phyloP scores from a whole-genome alignment of 2,888 invertebrate genomes.

The Caenorhabditis sinica region DNA sequence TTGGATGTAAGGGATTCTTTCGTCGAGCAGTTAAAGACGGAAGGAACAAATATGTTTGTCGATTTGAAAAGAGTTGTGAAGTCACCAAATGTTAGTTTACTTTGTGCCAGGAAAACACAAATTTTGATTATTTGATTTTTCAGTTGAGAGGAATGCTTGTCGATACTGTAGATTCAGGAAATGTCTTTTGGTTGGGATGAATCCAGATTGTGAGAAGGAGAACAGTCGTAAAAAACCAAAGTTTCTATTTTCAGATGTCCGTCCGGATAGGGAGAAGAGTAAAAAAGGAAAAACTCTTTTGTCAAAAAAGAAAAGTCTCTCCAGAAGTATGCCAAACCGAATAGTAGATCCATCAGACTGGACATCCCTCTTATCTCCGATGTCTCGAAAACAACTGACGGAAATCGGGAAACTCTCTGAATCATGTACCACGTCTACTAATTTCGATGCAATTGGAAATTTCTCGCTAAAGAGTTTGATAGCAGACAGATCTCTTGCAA shows the following conservation, averaged over 20 bases:
- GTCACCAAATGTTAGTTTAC: constrained; percentile 78
- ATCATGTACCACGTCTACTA: constrained; percentile 54
- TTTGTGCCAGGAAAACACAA: background rate
- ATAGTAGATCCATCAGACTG: constrained; percentile 63
- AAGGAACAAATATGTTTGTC: constrained; percentile 80
- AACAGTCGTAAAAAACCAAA: background rate
- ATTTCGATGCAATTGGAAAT: constrained; percentile 72
- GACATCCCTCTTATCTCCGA: constrained; percentile 63
- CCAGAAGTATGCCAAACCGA: constrained; percentile 55
- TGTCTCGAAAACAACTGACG: constrained; percentile 68
- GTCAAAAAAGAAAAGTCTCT: constrained; percentile 72
- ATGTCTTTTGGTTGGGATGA: constrained; percentile 81
- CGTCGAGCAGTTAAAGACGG: constrained; percentile 82
- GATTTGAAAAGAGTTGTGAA: constrained; percentile 79
- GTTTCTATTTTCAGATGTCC: constrained; percentile 78
- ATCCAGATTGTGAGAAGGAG: constrained; percentile 76
- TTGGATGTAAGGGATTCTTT: constrained; percentile 81
- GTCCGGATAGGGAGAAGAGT: constrained; percentile 78
- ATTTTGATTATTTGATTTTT: constrained; percentile 38
- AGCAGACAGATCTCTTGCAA: constrained; percentile 75
- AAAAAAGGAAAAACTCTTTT: constrained; percentile 61
- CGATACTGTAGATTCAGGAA: constrained; percentile 80
- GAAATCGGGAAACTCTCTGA: constrained; percentile 70
- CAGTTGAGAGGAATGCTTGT: constrained; percentile 80
- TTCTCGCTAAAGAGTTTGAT: constrained; percentile 79